A percentile compares a stretch with the other conserved stretches of the same genome.
Evolutionary conservation across 1,140 invertebrate species (phyloP).

Genomic region (Melanaphis sacchari): DNA sequence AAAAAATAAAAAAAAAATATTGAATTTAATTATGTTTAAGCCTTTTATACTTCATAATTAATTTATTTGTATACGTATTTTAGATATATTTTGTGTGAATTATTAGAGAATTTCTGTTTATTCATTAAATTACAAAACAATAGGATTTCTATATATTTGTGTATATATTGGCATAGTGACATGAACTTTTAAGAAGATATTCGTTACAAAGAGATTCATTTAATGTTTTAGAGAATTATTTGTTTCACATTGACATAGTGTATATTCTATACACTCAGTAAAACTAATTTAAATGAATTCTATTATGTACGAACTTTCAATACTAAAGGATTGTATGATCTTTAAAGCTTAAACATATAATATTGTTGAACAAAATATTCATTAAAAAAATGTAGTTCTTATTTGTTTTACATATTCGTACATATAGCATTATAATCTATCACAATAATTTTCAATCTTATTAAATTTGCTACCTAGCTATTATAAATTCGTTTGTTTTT

Average conservation of each 20-base stretch:
- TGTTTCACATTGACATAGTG: not conserved
- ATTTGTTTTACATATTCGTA: no score
- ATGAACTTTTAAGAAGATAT: not conserved
- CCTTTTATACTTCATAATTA: not conserved
- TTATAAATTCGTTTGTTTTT: not conserved
- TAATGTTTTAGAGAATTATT: not conserved
- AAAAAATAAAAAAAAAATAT: not conserved
- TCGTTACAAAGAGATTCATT: not conserved
- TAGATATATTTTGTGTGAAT: not conserved
- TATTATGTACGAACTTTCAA: not conserved
- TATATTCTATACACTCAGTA: not conserved
- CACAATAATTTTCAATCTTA: not conserved
- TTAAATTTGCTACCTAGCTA: not conserved
- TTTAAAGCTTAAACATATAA: not conserved
- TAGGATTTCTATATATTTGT: not conserved
- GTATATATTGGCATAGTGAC: not conserved
- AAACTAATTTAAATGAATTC: constrained; percentile 2
- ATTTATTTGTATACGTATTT: not conserved
- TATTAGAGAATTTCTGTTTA: not conserved
- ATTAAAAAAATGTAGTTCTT: not conserved
- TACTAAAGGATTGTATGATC: not conserved
- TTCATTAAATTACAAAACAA: not conserved
- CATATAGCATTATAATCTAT: not conserved
- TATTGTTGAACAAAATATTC: not conserved
- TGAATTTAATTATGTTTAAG: not conserved